phyloP scores from a whole-genome alignment of 1,140 invertebrate genomes.

The Oryctes rhinoceros region DNA sequence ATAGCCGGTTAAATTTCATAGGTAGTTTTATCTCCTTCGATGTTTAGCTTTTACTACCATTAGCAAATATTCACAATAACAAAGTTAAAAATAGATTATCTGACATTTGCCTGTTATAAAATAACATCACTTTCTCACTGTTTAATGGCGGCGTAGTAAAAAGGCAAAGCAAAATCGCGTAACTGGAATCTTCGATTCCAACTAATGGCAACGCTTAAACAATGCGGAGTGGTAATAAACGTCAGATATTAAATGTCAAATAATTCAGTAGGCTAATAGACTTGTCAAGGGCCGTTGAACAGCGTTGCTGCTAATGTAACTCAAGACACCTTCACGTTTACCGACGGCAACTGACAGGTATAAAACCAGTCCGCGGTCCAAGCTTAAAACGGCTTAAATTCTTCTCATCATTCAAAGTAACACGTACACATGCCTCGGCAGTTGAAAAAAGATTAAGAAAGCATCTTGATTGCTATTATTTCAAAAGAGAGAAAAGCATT shows the following conservation, averaged over 20 bases:
- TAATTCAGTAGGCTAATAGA: slow-evolving; percentile 50
- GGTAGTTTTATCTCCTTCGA: too few relatives aligned
- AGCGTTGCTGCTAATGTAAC: slow-evolving; percentile 42
- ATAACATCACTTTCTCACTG: too few relatives aligned
- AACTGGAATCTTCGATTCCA: neutral
- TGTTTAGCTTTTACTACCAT: too few relatives aligned
- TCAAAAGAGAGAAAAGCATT: slow-evolving; percentile 26
- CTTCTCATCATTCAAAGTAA: slow-evolving; percentile 29
- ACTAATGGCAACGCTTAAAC: slow-evolving; percentile 30
- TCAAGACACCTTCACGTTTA: slow-evolving; percentile 44
- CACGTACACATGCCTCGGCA: neutral
- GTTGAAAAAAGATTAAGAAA: slow-evolving; percentile 7
- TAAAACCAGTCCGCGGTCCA: slow-evolving; percentile 33
- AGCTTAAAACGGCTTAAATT: slow-evolving; percentile 41
- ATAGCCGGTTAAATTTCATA: too few relatives aligned
- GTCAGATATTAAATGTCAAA: slow-evolving; percentile 48
- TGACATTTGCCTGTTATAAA: too few relatives aligned
- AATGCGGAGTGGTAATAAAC: slow-evolving; percentile 38
- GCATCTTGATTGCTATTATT: slow-evolving; percentile 16
- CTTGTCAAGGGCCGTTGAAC: slow-evolving; percentile 43
- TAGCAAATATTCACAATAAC: too few relatives aligned
- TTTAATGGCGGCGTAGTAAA: too few relatives aligned
- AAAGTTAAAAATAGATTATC: too few relatives aligned
- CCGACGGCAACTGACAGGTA: slow-evolving; percentile 47
- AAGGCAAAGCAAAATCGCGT: neutral